A percentile compares a stretch with the other conserved stretches of the same genome.
Conservation (phyloP, 2,888 invertebrate species). For the Octodonta nipae region DNA sequence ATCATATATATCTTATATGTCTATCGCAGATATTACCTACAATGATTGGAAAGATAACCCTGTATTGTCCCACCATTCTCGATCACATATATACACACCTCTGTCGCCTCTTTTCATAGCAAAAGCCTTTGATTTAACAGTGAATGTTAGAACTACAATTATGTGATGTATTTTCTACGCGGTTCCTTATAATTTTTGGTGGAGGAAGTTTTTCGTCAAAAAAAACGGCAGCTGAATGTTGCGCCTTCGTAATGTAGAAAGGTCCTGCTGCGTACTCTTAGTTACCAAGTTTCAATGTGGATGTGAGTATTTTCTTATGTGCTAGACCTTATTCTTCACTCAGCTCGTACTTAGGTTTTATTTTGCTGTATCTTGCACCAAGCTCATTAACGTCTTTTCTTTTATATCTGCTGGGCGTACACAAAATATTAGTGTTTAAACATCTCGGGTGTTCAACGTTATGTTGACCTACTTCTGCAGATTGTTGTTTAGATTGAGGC, state of each 20-base stretch:
- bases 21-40: too few species aligned
- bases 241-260: slow-evolving; percentile 94
- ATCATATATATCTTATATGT: too few species aligned
- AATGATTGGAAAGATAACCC: slow-evolving; percentile 31
- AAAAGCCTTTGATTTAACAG: slow-evolving; percentile 85
- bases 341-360: slow-evolving; percentile 90
- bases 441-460: slow-evolving; percentile 19
- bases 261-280: slow-evolving; percentile 86
- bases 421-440: slow-evolving; percentile 37
- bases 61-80: slow-evolving; percentile 34
- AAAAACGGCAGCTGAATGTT: slow-evolving; percentile 89
- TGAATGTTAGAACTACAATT: slow-evolving; percentile 70
- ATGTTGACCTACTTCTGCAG: slow-evolving; percentile 19
- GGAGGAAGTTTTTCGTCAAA: slow-evolving; percentile 71
- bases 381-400: slow-evolving; percentile 98
- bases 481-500: slow-evolving; percentile 21
- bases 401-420: slow-evolving; percentile 58
- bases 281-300: slow-evolving; percentile 75
- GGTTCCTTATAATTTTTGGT: slow-evolving; percentile 43
- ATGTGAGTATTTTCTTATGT: slow-evolving; percentile 94
- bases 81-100: slow-evolving; percentile 64
- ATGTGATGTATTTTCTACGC: slow-evolving; percentile 26
- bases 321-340: slow-evolving; percentile 95
- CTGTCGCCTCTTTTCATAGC: slow-evolving; percentile 93
- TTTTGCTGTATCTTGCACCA: slow-evolving; percentile 93